A percentile compares a stretch with the other conserved stretches of the same genome.
phyloP scores from a whole-genome alignment of 2,113 vertebrate species.

The Pollachius pollachius region DNA sequence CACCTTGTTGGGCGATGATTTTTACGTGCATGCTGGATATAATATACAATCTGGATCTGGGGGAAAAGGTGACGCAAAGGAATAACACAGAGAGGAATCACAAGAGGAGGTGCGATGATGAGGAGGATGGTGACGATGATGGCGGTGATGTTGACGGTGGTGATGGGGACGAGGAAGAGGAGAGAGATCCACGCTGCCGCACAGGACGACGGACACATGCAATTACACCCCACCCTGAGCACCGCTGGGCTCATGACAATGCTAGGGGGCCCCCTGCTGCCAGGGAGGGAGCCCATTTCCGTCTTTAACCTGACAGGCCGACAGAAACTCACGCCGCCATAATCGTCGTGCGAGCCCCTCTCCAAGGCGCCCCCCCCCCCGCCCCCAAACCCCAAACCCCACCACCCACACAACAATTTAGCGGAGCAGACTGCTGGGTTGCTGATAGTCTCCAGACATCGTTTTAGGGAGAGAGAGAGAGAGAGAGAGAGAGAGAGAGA shows the following conservation, averaged over 20 bases:
- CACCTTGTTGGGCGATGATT: no score
- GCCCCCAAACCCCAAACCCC: no score
- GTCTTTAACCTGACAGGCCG: conserved; percentile 64
- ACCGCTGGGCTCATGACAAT: conserved; percentile 43
- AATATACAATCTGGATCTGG: no score
- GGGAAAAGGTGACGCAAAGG: not conserved
- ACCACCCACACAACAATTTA: conserved; percentile 38
- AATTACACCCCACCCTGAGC: conserved; percentile 59
- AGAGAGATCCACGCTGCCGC: conserved; percentile 40
- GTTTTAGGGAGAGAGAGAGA: conserved; percentile 33
- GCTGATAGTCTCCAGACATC: conserved; percentile 55
- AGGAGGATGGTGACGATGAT: not conserved
- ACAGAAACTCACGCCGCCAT: conserved; percentile 45
- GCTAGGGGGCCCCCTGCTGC: conserved; percentile 53
- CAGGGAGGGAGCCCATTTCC: conserved; percentile 56
- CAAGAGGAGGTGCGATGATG: not conserved
- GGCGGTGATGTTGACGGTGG: not conserved
- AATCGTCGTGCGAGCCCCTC: conserved; percentile 44
- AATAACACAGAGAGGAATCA: not conserved
- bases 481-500: not conserved
- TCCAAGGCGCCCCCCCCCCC: conserved; percentile 36
- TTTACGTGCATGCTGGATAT: no score
- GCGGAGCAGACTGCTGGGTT: conserved; percentile 53
- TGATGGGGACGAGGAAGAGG: not conserved
- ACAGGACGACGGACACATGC: conserved; percentile 39